Conservation (phyloP, 2,797 vertebrate genomes). For the Smutsia gigantea region DNA sequence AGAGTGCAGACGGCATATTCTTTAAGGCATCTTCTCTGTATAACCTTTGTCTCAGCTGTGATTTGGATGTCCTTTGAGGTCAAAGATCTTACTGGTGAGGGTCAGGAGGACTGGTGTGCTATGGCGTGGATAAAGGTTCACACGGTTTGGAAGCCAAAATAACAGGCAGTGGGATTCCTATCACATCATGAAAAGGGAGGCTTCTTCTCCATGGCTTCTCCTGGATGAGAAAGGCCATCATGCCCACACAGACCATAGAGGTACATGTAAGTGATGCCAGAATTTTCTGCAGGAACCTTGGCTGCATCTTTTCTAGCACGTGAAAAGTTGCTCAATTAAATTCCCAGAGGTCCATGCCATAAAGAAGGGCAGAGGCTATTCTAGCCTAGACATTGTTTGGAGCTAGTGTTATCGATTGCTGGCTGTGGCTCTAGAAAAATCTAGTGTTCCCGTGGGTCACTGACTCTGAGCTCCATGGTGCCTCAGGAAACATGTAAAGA, state of each 20-base stretch:
- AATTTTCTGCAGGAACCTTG: constrained; percentile 47
- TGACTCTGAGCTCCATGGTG: neutral
- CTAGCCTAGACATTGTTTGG: neutral
- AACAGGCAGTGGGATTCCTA: neutral
- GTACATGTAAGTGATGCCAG: neutral
- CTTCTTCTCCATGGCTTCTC: neutral
- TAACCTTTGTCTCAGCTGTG: neutral
- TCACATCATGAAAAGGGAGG: neutral
- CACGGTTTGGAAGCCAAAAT: neutral
- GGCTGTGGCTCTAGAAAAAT: neutral
- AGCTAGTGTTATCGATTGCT: neutral
- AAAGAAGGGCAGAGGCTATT: neutral
- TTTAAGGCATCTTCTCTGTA: neutral
- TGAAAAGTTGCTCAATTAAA: constrained; percentile 23
- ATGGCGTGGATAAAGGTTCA: neutral
- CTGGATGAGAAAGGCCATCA: neutral
- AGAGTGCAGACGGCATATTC: neutral
- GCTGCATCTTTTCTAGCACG: neutral
- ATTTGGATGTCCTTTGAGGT: neutral
- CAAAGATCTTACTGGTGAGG: neutral
- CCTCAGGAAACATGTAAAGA: neutral
- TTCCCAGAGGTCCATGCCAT: neutral
- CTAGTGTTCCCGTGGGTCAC: neutral
- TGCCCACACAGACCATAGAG: neutral
- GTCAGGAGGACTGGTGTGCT: neutral